These are phyloP conservation scores for Maccullochella peelii DNA, from an alignment of 2,113 vertebrate genomes.

Conservation along the genomic window DNA sequence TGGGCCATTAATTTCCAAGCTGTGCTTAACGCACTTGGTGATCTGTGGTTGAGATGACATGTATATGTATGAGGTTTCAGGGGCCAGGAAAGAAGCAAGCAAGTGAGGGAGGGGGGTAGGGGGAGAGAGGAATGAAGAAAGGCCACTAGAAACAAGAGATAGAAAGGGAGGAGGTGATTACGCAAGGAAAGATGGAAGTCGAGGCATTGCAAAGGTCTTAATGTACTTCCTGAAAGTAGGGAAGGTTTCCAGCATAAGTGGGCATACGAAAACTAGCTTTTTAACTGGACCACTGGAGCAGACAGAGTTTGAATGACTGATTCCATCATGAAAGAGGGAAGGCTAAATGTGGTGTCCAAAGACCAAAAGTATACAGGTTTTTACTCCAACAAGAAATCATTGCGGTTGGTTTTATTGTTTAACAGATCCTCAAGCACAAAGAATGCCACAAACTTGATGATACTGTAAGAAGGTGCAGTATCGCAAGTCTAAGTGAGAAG, in stretches of 20 bases:
- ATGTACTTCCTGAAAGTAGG: not conserved
- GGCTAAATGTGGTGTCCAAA: not conserved
- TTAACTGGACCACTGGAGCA: not conserved
- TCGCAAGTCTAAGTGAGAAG: no score
- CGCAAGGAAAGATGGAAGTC: not conserved
- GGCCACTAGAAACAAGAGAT: not conserved
- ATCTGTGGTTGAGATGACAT: conserved; percentile 46
- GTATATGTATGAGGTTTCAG: conserved; percentile 66
- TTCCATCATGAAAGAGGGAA: no score
- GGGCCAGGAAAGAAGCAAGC: conserved; percentile 10
- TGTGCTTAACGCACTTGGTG: conserved; percentile 55
- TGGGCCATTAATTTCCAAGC: conserved; percentile 68
- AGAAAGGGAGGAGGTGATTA: conserved; percentile 16
- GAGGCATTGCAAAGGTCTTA: conserved; percentile 2
- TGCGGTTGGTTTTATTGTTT: no score
- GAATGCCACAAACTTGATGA: no score
- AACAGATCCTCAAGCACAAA: no score
- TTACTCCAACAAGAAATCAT: no score
- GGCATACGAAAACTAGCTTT: not conserved
- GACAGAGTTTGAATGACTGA: not conserved
- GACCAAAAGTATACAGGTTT: no score
- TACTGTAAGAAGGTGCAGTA: no score
- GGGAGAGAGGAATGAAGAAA: conserved; percentile 21
- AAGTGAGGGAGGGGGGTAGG: not conserved
- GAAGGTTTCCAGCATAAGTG: not conserved